A percentile compares a stretch with the other conserved stretches of the same genome.
These are phyloP conservation scores for Ammodytes marinus DNA, from an alignment of 2,113 vertebrate species.

Conservation along the genomic window DNA sequence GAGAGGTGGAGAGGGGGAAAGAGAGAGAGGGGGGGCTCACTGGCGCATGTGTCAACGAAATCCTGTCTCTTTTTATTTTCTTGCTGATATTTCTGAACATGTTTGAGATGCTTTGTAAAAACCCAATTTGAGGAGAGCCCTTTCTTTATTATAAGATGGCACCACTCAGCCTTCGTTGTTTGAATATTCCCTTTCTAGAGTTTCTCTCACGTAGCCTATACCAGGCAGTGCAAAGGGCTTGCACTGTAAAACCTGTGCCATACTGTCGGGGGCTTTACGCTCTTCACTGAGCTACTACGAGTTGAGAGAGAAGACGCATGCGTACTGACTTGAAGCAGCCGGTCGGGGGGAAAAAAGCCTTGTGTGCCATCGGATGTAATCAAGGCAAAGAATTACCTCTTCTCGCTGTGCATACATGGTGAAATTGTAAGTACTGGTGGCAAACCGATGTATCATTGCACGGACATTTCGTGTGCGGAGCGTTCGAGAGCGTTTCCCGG, in stretches of 20 bases:
- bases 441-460: slow-evolving; percentile 40
- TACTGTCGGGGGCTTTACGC: slow-evolving; percentile 65
- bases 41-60: neutral
- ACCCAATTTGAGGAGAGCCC: neutral
- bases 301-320: slow-evolving; percentile 82
- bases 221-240: slow-evolving; percentile 17
- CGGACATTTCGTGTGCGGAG: slow-evolving; percentile 26
- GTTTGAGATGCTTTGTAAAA: neutral
- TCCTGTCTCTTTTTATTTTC: neutral
- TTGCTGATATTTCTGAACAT: neutral
- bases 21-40: neutral
- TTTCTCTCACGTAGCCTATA: neutral
- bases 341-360: slow-evolving; percentile 76
- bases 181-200: neutral
- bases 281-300: slow-evolving; percentile 76
- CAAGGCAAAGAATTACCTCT: slow-evolving; percentile 86
- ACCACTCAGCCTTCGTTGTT: neutral
- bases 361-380: slow-evolving; percentile 88
- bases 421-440: slow-evolving; percentile 86
- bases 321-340: slow-evolving; percentile 85
- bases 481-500: slow-evolving; percentile 47
- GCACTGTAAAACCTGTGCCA: slow-evolving; percentile 64
- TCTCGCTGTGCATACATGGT: slow-evolving; percentile 89
- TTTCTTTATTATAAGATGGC: neutral
- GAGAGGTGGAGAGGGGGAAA: too few species aligned